A percentile compares a stretch with the other conserved stretches of the same genome.
phyloP scores from a whole-genome alignment of 2,797 vertebrate genomes.

The Hoplostethus mediterraneus region DNA sequence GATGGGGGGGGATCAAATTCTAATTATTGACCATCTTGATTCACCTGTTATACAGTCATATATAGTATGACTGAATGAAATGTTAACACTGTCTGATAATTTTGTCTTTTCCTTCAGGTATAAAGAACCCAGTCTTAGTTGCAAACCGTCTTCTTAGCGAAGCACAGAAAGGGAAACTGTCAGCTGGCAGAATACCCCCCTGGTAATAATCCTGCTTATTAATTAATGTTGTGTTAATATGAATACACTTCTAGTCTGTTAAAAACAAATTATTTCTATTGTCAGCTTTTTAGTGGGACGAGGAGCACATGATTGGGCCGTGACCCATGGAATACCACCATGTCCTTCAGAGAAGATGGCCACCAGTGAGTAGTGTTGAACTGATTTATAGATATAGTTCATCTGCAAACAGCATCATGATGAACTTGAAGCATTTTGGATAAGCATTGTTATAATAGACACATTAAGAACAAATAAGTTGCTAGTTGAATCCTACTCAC shows the following conservation, averaged over 20 bases:
- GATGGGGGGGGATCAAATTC: neutral
- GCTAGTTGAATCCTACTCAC: neutral
- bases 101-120: conserved; percentile 82
- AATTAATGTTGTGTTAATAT: conserved; percentile 14
- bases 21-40: neutral
- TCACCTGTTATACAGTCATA: neutral
- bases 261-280: conserved; percentile 43
- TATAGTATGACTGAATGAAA: conserved; percentile 3
- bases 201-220: conserved; percentile 87
- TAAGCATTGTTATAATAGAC: neutral
- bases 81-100: conserved; percentile 26
- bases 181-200: conserved; percentile 98
- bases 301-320: conserved; percentile 97
- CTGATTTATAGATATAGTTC: conserved; percentile 14
- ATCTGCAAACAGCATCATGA: neutral
- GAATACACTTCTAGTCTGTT: conserved; percentile 8
- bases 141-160: conserved; percentile 96
- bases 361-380: conserved; percentile 89
- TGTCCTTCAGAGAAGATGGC: conserved; percentile 97
- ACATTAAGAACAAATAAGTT: neutral
- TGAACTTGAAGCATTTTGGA: neutral
- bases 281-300: conserved; percentile 97
- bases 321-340: conserved; percentile 95
- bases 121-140: conserved; percentile 98
- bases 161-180: conserved; percentile 98